phyloP scores from a whole-genome alignment of 2,888 invertebrate species.

The Bursaphelenchus okinawaensis region DNA sequence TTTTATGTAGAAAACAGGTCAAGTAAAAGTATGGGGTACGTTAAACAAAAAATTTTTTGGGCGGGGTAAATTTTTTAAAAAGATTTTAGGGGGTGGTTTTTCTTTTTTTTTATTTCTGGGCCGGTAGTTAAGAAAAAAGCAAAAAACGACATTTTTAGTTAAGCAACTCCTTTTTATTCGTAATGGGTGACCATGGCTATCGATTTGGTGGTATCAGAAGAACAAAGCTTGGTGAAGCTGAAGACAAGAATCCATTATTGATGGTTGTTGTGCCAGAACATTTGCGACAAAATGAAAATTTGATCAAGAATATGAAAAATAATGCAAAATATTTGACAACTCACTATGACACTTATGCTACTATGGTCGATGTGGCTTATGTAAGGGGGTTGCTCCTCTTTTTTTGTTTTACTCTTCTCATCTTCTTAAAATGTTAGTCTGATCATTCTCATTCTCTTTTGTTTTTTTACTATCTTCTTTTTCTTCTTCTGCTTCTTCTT shows the following conservation, averaged over 20 bases:
- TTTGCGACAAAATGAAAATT: slow-evolving; percentile 6
- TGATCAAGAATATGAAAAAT: slow-evolving; percentile 14
- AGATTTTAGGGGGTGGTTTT: no score
- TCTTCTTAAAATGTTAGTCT: no score
- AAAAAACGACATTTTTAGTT: slow-evolving; percentile 10
- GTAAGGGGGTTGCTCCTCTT: background rate
- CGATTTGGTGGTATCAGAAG: slow-evolving; percentile 10
- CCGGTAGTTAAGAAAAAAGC: no score
- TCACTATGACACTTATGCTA: slow-evolving; percentile 21
- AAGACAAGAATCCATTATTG: slow-evolving; percentile 19
- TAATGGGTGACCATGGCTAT: slow-evolving; percentile 20
- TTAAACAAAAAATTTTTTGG: background rate
- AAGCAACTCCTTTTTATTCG: slow-evolving; percentile 19
- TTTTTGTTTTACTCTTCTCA: background rate
- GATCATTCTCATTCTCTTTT: no score
- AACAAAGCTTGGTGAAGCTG: slow-evolving; percentile 9
- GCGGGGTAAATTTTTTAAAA: no score
- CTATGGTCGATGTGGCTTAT: slow-evolving; percentile 14
- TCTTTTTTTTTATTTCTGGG: background rate
- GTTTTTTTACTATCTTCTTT: no score
- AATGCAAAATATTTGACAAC: slow-evolving; percentile 19
- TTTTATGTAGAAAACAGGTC: no score
- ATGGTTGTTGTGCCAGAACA: slow-evolving; percentile 17
- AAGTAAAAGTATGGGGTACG: no score
- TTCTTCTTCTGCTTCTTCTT: no score